phyloP scores from a whole-genome alignment of 2,797 vertebrate genomes.

The Alcedo atthis region DNA sequence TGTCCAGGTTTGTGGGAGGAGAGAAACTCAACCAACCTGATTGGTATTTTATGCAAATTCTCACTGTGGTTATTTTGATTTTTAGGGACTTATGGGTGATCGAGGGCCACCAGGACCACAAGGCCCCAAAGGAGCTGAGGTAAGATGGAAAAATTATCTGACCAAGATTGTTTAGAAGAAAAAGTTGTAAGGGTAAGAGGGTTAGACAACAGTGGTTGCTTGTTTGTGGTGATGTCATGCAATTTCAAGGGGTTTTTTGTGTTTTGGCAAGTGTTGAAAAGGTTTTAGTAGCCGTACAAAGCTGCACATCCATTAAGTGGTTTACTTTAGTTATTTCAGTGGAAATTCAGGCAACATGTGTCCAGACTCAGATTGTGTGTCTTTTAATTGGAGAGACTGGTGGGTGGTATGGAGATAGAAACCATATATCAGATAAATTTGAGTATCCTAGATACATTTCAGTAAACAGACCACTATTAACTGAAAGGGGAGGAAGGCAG shows the following conservation, averaged over 20 bases:
- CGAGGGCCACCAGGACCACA: conserved; percentile 87
- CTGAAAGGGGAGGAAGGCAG: background rate
- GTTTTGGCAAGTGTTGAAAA: background rate
- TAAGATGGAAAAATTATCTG: conserved; percentile 65
- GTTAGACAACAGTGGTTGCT: background rate
- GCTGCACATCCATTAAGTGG: background rate
- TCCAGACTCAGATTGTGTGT: background rate
- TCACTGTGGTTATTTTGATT: conserved; percentile 26
- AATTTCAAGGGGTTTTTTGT: background rate
- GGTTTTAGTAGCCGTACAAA: background rate
- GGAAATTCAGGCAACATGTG: background rate
- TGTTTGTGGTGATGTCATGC: background rate
- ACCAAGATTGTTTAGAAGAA: background rate
- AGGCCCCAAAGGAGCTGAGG: conserved; percentile 92
- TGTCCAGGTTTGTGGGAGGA: background rate
- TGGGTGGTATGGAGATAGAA: background rate
- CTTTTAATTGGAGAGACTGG: background rate
- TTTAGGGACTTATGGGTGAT: conserved; percentile 87
- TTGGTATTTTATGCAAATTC: background rate
- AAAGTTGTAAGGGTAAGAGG: background rate
- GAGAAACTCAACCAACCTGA: background rate
- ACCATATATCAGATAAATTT: background rate
- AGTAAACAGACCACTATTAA: background rate
- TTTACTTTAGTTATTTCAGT: conserved; percentile 31
- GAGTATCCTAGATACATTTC: background rate